Percentiles rank a stretch among this genome's conserved stretches.
These are phyloP conservation scores for Haliaeetus leucogaster DNA, from an alignment of 2,113 vertebrate species.

Conservation along the genomic window DNA sequence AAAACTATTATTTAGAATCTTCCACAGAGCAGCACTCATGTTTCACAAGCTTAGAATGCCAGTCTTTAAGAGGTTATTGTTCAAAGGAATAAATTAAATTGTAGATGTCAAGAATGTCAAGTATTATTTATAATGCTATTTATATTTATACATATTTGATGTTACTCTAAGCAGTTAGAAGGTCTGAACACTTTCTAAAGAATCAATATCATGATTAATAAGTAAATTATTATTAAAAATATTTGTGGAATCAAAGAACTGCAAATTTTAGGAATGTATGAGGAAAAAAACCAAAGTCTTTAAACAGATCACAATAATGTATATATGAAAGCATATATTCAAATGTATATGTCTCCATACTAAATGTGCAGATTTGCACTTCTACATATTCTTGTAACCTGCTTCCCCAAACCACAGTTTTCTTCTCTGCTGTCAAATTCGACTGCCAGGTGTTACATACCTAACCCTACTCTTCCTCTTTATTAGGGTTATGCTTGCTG, in stretches of 20 bases:
- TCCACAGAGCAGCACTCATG: background rate
- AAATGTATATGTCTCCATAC: background rate
- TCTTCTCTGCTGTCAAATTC: background rate
- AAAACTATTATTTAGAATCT: background rate
- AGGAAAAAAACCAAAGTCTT: background rate
- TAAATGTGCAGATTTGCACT: background rate
- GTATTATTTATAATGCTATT: background rate
- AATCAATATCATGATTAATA: background rate
- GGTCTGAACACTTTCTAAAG: background rate
- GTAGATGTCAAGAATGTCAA: background rate
- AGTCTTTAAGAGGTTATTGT: background rate
- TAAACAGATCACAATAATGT: background rate
- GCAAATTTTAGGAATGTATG: background rate
- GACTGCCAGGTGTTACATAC: background rate
- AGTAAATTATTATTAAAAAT: background rate
- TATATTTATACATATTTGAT: background rate
- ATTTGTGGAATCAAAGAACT: background rate
- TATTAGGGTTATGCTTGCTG: background rate
- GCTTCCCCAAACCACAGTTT: background rate
- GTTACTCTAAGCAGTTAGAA: background rate
- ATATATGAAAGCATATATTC: background rate
- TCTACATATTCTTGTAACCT: background rate
- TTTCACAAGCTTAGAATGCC: background rate
- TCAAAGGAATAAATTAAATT: background rate
- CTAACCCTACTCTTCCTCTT: background rate